These are phyloP conservation scores for Vanacampus margaritifer DNA, from an alignment of 2,113 vertebrate genomes.

Conservation along the genomic window DNA sequence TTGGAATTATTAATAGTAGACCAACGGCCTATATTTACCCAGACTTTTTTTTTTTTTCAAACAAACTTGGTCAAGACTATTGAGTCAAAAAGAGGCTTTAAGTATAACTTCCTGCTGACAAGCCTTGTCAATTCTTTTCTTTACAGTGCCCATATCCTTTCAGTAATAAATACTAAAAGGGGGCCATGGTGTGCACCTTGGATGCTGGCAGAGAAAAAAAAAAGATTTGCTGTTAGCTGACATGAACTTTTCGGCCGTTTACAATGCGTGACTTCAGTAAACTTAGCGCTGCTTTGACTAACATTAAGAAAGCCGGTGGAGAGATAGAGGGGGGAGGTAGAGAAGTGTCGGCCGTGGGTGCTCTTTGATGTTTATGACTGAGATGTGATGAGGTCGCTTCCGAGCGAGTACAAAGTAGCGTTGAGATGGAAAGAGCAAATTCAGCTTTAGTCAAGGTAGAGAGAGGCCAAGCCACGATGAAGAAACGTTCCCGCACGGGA, in stretches of 20 bases:
- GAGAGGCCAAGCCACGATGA: conserved; percentile 59
- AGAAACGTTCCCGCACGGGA: conserved; percentile 60
- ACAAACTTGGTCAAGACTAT: background rate
- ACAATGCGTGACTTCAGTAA: conserved; percentile 66
- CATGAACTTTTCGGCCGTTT: conserved; percentile 64
- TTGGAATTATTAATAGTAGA: conserved; percentile 51
- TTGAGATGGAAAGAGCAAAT: conserved; percentile 72
- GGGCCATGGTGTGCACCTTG: conserved; percentile 30
- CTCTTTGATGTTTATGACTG: conserved; percentile 76
- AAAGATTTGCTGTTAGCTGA: conserved; percentile 60
- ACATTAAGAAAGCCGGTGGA: conserved; percentile 57
- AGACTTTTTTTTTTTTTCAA: background rate
- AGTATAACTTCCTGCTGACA: conserved; percentile 5
- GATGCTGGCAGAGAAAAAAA: conserved; percentile 54
- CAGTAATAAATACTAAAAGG: background rate
- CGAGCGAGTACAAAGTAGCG: conserved; percentile 70
- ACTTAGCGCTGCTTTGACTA: conserved; percentile 64
- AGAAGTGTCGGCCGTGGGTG: conserved; percentile 7
- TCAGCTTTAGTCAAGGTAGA: conserved; percentile 71
- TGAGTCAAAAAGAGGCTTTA: background rate
- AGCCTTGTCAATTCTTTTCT: conserved; percentile 4
- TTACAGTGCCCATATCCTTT: background rate
- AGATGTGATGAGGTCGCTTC: conserved; percentile 75
- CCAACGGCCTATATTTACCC: conserved; percentile 45
- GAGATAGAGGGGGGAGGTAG: conserved; percentile 23